Evolutionary conservation across 1,140 invertebrate genomes (phyloP).

Genomic region (Parapsyche elsis): DNA sequence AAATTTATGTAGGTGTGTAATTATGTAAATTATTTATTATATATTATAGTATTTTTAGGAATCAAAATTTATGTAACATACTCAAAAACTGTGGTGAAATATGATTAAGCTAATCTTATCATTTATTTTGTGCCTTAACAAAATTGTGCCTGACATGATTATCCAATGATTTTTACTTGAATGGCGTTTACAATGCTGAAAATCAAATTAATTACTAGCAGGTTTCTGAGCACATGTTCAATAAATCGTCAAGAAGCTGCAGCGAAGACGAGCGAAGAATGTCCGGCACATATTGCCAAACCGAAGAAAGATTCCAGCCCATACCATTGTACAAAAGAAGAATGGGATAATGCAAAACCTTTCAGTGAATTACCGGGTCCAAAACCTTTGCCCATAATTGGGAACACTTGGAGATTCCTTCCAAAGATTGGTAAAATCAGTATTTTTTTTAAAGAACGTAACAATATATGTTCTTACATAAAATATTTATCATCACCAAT

Average conservation of each 20-base stretch:
- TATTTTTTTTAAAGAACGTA: background rate
- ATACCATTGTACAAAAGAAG: constrained; percentile 19
- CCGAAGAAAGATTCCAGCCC: background rate
- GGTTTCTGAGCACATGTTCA: constrained; percentile 24
- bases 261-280: constrained; percentile 3
- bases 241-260: background rate
- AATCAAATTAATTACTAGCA: too few relatives aligned
- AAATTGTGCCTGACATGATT: too few relatives aligned
- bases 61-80: too few relatives aligned
- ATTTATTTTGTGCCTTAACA: too few relatives aligned
- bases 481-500: background rate
- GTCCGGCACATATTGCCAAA: constrained; percentile 13
- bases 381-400: constrained; percentile 49
- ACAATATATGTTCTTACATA: background rate
- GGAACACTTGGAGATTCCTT: constrained; percentile 53
- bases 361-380: constrained; percentile 51
- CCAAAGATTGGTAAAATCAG: constrained; percentile 46
- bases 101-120: too few relatives aligned
- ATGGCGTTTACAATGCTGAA: too few relatives aligned
- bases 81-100: too few relatives aligned
- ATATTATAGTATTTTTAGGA: too few relatives aligned
- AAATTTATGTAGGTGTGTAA: too few relatives aligned
- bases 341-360: constrained; percentile 52
- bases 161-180: too few relatives aligned
- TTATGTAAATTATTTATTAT: too few relatives aligned